Evolutionary conservation across 2,888 invertebrate genomes (phyloP).

Genomic region (Formica aserva): DNA sequence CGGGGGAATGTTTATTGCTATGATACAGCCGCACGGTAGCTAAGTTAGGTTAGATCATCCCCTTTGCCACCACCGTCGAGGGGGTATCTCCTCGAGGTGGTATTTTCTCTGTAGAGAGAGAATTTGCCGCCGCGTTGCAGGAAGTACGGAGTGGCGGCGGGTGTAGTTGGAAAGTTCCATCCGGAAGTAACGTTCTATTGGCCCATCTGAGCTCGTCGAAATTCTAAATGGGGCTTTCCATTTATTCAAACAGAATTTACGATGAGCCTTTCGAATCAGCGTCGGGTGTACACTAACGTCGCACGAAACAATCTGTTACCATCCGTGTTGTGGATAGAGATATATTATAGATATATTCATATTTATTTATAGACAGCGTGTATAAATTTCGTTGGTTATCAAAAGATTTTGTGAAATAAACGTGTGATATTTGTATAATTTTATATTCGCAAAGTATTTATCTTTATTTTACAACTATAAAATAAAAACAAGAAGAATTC

Average conservation of each 20-base stretch:
- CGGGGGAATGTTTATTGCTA: slow-evolving; percentile 75
- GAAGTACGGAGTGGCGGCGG: background rate
- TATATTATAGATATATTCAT: background rate
- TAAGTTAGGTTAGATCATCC: slow-evolving; percentile 64
- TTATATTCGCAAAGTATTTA: background rate
- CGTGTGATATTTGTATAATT: background rate
- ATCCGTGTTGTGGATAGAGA: background rate
- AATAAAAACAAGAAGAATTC: background rate
- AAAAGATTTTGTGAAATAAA: slow-evolving; percentile 15
- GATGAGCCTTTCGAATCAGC: slow-evolving; percentile 11
- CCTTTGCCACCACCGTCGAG: slow-evolving; percentile 66
- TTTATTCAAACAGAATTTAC: slow-evolving; percentile 52
- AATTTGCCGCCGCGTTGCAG: slow-evolving; percentile 8
- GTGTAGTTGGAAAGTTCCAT: slow-evolving; percentile 42
- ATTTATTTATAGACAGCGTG: slow-evolving; percentile 12
- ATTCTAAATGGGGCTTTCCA: slow-evolving; percentile 51
- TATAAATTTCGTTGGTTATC: background rate
- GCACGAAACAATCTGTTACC: slow-evolving; percentile 1
- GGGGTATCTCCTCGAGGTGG: slow-evolving; percentile 26
- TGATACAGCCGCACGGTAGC: slow-evolving; percentile 60
- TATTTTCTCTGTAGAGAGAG: slow-evolving; percentile 21
- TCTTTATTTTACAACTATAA: background rate
- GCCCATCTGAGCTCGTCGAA: slow-evolving; percentile 54
- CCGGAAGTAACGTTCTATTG: slow-evolving; percentile 50
- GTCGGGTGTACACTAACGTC: background rate